Evolutionary conservation across 2,797 vertebrate genomes (phyloP).

Genomic region (Myotis findleyi): DNA sequence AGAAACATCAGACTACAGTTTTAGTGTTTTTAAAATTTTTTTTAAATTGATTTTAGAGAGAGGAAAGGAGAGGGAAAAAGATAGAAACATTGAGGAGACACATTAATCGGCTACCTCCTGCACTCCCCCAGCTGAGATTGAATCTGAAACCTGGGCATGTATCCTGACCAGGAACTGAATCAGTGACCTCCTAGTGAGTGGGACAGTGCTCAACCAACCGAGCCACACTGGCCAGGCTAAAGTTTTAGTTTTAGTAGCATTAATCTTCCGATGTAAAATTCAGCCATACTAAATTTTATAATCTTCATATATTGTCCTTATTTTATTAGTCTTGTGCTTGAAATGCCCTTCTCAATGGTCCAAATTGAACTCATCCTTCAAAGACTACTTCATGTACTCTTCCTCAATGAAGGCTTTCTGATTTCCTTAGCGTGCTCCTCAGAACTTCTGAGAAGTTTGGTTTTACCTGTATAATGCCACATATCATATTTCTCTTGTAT

Average conservation of each 20-base stretch:
- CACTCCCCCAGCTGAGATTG: too few species aligned
- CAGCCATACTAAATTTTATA: neutral
- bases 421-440: neutral
- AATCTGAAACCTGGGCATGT: too few species aligned
- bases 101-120: too few species aligned
- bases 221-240: neutral
- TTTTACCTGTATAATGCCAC: neutral
- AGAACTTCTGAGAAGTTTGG: neutral
- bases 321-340: neutral
- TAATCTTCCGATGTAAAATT: neutral
- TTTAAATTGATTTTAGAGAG: too few species aligned
- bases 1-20: neutral
- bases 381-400: neutral
- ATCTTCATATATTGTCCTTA: neutral
- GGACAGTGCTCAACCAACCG: too few species aligned
- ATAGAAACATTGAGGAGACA: too few species aligned
- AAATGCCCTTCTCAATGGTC: neutral
- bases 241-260: neutral
- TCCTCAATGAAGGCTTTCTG: neutral
- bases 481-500: neutral
- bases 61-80: too few species aligned
- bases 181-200: too few species aligned
- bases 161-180: too few species aligned
- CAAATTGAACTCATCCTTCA: neutral
- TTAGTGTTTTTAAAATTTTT: neutral